Evolutionary conservation across 1,140 invertebrate species (phyloP).

Genomic region (Euschistus heros): DNA sequence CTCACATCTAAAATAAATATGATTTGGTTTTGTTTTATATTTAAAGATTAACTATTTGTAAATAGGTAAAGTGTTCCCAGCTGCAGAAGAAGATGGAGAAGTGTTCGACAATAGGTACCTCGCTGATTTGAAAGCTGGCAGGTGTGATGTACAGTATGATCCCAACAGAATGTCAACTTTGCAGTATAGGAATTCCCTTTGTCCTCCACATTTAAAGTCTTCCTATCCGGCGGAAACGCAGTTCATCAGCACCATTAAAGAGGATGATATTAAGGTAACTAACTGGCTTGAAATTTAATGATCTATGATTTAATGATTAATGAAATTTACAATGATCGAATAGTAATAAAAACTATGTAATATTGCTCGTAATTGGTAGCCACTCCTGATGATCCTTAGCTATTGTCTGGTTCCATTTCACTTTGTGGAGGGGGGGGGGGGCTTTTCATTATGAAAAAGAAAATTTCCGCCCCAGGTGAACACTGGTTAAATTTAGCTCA

Average conservation of each 20-base stretch:
- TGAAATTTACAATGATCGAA: no score
- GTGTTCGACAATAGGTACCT: constrained; percentile 36
- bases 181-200: constrained; percentile 71
- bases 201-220: constrained; percentile 76
- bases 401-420: no score
- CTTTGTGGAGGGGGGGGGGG: no score
- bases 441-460: no score
- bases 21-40: background rate
- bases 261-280: constrained; percentile 66
- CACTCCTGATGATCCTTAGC: no score
- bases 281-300: no score
- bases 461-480: no score
- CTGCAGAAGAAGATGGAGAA: constrained; percentile 40
- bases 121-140: constrained; percentile 33
- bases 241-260: constrained; percentile 45
- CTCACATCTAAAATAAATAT: no score
- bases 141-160: constrained; percentile 4
- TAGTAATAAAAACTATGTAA: no score
- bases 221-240: constrained; percentile 81
- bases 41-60: background rate
- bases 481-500: no score
- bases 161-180: constrained; percentile 52
- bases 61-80: constrained; percentile 35
- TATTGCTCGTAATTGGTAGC: no score
- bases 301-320: no score